phyloP scores from a whole-genome alignment of 2,113 vertebrate species.

The Lipotes vexillifer region DNA sequence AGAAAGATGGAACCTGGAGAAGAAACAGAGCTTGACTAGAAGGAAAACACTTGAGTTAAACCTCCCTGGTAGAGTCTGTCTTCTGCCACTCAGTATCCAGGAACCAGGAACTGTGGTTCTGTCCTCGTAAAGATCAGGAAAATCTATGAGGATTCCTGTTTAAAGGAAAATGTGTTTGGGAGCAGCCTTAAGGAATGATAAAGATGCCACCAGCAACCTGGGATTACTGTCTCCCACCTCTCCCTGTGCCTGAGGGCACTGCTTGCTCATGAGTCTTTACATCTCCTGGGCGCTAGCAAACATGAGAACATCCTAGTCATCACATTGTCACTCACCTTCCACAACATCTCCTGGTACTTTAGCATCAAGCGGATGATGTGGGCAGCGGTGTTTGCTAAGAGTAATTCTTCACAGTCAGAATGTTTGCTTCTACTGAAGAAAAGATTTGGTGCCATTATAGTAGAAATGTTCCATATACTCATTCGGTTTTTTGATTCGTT shows the following conservation, averaged over 20 bases:
- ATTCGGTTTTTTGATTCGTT: slow-evolving; percentile 95
- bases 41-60: not conserved
- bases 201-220: too few species aligned
- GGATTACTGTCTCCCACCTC: too few species aligned
- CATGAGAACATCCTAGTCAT: fast-evolving
- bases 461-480: slow-evolving; percentile 97
- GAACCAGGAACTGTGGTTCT: not conserved
- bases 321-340: slow-evolving; percentile 85
- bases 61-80: not conserved
- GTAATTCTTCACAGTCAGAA: slow-evolving; percentile 87
- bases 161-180: not conserved
- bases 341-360: slow-evolving; percentile 92
- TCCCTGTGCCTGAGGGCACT: fast-evolving
- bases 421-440: slow-evolving; percentile 88
- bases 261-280: fast-evolving
- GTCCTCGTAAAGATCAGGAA: not conserved
- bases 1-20: slow-evolving; percentile 90
- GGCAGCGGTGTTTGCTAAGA: slow-evolving; percentile 87
- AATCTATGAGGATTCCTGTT: not conserved
- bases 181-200: not conserved
- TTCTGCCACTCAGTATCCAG: not conserved
- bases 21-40: not conserved
- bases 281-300: not conserved
- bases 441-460: slow-evolving; percentile 96
- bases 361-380: slow-evolving; percentile 91